These are phyloP conservation scores for Melipona bicolor DNA, from an alignment of 2,888 invertebrate genomes.

Conservation along the genomic window DNA sequence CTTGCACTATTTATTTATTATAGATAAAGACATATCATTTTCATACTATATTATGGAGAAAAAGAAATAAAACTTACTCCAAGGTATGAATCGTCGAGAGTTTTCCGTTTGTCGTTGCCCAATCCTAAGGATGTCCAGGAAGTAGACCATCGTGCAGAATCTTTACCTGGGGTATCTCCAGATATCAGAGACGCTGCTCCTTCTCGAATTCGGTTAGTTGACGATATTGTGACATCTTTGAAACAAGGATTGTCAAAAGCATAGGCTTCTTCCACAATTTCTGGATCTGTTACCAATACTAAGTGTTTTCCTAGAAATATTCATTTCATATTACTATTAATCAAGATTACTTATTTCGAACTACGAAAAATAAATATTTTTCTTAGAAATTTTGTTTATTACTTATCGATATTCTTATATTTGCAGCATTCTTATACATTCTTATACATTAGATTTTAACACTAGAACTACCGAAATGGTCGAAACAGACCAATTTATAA, in stretches of 20 bases:
- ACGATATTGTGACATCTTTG: slow-evolving; percentile 84
- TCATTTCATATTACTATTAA: neutral
- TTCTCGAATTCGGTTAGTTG: slow-evolving; percentile 80
- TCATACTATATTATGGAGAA: too few species aligned
- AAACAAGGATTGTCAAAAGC: slow-evolving; percentile 94
- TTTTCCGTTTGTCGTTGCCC: slow-evolving; percentile 85
- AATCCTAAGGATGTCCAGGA: slow-evolving; percentile 85
- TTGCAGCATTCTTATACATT: too few species aligned
- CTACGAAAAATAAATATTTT: neutral
- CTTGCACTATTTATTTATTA: neutral
- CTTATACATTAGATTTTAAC: too few species aligned
- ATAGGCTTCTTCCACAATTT: slow-evolving; percentile 91
- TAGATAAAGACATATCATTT: neutral
- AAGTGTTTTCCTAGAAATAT: slow-evolving; percentile 88
- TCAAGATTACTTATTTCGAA: neutral
- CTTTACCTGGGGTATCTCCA: slow-evolving; percentile 70
- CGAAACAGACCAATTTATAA: too few species aligned
- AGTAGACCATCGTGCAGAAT: slow-evolving; percentile 79
- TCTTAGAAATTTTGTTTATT: neutral
- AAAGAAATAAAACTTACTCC: slow-evolving; percentile 83
- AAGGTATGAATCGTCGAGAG: slow-evolving; percentile 86
- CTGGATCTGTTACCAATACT: slow-evolving; percentile 90
- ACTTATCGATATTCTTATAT: too few species aligned
- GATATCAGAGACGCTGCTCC: slow-evolving; percentile 72
- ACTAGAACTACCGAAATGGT: too few species aligned